Conservation (phyloP, 2,888 invertebrate genomes). For the Oscheius sp. region DNA sequence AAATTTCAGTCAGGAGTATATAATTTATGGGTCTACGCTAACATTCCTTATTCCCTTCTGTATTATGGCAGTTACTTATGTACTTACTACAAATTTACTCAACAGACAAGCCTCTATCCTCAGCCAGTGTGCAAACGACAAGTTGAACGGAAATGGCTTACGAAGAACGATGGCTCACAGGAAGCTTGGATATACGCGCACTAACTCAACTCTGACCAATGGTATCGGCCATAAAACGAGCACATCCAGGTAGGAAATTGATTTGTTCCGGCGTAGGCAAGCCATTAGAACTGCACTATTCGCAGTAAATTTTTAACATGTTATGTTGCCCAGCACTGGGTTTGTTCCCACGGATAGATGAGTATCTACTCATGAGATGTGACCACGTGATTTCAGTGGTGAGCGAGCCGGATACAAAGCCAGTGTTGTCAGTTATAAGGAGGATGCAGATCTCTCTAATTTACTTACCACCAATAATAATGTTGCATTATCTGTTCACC, state of each 20-base stretch:
- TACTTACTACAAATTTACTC: constrained; percentile 87
- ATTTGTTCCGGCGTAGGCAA: not conserved
- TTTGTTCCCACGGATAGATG: constrained; percentile 7
- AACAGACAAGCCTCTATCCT: constrained; percentile 76
- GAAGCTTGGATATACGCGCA: constrained; percentile 61
- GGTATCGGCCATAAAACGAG: constrained; percentile 35
- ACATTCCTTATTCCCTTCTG: constrained; percentile 94
- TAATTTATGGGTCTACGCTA: constrained; percentile 84
- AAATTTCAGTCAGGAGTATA: constrained; percentile 64
- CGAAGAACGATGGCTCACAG: constrained; percentile 65
- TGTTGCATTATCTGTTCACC: constrained; percentile 42
- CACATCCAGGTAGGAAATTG: constrained; percentile 31
- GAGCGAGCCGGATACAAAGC: constrained; percentile 21
- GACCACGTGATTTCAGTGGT: constrained; percentile 21
- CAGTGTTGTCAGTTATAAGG: constrained; percentile 29
- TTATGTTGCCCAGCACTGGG: not conserved
- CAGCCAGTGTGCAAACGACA: constrained; percentile 57
- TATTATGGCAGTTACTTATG: constrained; percentile 95
- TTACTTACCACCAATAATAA: constrained; percentile 29
- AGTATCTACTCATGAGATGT: constrained; percentile 1
- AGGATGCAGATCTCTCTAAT: constrained; percentile 19
- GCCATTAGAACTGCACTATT: not conserved
- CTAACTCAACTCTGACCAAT: constrained; percentile 45
- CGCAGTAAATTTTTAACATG: not conserved
- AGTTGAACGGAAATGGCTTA: constrained; percentile 62